Percentiles rank a stretch among this genome's conserved stretches.
These are phyloP conservation scores for Sigmodon hispidus DNA, from an alignment of 2,113 vertebrate genomes.

Conservation along the genomic window DNA sequence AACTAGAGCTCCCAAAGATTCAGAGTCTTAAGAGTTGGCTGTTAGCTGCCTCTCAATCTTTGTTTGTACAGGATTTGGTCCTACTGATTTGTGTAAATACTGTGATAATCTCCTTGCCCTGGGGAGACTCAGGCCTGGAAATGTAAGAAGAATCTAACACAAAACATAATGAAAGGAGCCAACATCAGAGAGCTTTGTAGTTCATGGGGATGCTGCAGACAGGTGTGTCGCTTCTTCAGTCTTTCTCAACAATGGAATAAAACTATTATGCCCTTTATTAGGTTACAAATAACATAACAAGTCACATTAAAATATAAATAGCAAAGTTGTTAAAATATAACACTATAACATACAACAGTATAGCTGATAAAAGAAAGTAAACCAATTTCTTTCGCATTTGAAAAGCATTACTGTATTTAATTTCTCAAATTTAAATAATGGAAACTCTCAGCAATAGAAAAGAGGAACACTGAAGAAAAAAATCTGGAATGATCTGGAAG, in stretches of 20 bases:
- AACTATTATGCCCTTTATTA: background rate
- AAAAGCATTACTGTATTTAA: background rate
- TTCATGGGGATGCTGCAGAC: background rate
- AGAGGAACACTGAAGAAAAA: background rate
- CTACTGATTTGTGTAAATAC: constrained; percentile 79
- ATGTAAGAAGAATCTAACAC: constrained; percentile 66
- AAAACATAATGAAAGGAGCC: constrained; percentile 55
- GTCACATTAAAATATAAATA: constrained; percentile 3
- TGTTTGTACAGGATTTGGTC: constrained; percentile 78
- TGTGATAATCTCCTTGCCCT: constrained; percentile 74
- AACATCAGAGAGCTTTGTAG: background rate
- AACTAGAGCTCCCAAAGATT: constrained; percentile 50
- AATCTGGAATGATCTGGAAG: background rate
- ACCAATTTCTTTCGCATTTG: background rate
- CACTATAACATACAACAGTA: no score
- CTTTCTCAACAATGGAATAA: constrained; percentile 24
- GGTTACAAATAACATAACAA: constrained; percentile 41
- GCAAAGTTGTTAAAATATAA: constrained; percentile 1
- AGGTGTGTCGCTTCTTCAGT: background rate
- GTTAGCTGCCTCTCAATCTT: constrained; percentile 59
- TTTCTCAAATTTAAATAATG: constrained; percentile 33
- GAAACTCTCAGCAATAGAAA: background rate
- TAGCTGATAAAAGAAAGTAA: background rate
- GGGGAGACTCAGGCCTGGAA: constrained; percentile 70
- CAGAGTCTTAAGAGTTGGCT: constrained; percentile 63